Percentiles rank a stretch among this genome's conserved stretches.
Evolutionary conservation across 2,113 vertebrate species (phyloP).

Genomic region (Rhinogobius similis): DNA sequence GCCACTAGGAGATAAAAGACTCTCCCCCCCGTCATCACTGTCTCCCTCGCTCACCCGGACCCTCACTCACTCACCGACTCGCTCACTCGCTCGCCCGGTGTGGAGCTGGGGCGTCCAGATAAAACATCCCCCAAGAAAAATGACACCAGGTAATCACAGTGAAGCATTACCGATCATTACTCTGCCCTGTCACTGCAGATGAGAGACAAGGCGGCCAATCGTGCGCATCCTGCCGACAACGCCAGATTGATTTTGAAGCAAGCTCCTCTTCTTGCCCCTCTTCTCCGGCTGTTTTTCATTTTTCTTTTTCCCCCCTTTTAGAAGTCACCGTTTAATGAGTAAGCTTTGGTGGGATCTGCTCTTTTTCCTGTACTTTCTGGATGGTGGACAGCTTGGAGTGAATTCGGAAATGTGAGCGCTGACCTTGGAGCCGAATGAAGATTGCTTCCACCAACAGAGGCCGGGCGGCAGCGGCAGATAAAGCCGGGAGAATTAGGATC

Average conservation of each 20-base stretch:
- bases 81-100: conserved; percentile 8
- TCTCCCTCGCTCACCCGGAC: conserved; percentile 32
- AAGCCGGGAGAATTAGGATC: conserved; percentile 19
- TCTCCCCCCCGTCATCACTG: conserved; percentile 8
- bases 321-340: conserved; percentile 28
- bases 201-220: conserved; percentile 49
- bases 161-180: conserved; percentile 69
- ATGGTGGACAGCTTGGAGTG: conserved; percentile 27
- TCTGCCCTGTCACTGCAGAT: conserved; percentile 62
- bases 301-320: not conserved
- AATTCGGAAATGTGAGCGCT: conserved; percentile 34
- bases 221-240: conserved; percentile 36
- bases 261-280: conserved; percentile 23
- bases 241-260: conserved; percentile 43
- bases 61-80: conserved; percentile 32
- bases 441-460: conserved; percentile 29
- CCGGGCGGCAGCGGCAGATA: conserved; percentile 27
- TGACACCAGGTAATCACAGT: conserved; percentile 64
- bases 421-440: conserved; percentile 43
- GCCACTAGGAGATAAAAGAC: conserved; percentile 27
- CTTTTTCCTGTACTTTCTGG: conserved; percentile 25
- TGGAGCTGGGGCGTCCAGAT: conserved; percentile 50
- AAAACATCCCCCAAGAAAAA: conserved; percentile 68
- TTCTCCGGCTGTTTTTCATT: conserved; percentile 24
- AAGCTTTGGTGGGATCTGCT: conserved; percentile 5